Conservation (phyloP, 2,113 vertebrate species). For the Ellobius talpinus region DNA sequence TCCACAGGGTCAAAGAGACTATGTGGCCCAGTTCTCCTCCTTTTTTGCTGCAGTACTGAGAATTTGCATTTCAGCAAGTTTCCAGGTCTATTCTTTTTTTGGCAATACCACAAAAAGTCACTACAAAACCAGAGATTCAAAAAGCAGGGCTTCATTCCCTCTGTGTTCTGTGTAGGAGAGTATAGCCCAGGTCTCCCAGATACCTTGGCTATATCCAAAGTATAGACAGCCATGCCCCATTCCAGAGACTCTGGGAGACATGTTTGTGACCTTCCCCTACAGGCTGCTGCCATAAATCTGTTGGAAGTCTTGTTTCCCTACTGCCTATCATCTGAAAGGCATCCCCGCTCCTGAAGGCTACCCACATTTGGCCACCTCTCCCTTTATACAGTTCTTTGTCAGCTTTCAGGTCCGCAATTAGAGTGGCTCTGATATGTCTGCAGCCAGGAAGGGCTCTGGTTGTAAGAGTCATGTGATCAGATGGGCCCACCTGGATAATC, state of each 20-base stretch:
- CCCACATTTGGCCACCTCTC: background rate
- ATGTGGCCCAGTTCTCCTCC: background rate
- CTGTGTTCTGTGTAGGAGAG: background rate
- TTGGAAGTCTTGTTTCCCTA: background rate
- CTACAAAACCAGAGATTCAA: background rate
- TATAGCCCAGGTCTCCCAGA: background rate
- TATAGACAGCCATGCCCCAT: background rate
- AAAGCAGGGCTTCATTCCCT: background rate
- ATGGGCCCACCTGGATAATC: background rate
- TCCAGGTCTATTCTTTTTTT: background rate
- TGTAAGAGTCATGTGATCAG: slow-evolving; percentile 1
- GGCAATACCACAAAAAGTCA: background rate
- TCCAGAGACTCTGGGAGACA: background rate
- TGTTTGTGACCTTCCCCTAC: background rate
- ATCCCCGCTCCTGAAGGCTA: background rate
- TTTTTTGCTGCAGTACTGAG: background rate
- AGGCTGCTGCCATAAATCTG: background rate
- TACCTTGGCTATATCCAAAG: background rate
- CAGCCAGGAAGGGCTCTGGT: background rate
- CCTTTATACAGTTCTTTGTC: background rate
- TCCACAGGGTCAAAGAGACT: background rate
- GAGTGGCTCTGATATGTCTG: background rate
- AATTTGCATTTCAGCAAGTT: slow-evolving; percentile 28
- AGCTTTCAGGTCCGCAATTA: background rate
- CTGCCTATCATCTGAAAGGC: background rate